A percentile compares a stretch with the other conserved stretches of the same genome.
These are phyloP conservation scores for Rhopalosiphum nymphaeae DNA, from an alignment of 2,888 invertebrate genomes.

Conservation along the genomic window DNA sequence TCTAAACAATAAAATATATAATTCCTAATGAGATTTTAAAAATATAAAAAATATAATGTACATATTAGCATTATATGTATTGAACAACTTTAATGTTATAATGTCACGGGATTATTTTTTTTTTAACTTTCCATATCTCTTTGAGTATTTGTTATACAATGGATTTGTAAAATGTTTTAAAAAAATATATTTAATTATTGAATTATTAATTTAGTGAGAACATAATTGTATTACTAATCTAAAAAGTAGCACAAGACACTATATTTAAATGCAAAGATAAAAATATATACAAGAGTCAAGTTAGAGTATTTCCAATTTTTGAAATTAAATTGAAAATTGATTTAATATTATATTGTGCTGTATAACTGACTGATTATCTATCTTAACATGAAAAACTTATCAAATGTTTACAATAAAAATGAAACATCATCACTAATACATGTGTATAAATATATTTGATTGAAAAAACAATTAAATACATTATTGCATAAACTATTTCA, in stretches of 20 bases:
- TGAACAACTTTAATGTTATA: not conserved
- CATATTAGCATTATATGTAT: not conserved
- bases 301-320: not conserved
- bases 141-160: not conserved
- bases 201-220: not conserved
- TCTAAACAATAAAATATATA: too few relatives aligned
- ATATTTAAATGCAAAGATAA: not conserved
- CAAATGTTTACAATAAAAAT: not conserved
- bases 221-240: not conserved
- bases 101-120: not conserved
- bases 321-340: not conserved
- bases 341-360: not conserved
- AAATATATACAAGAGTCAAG: not conserved
- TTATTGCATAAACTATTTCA: slow-evolving; percentile 13
- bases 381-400: not conserved
- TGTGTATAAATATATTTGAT: not conserved
- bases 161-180: not conserved
- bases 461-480: slow-evolving; percentile 13
- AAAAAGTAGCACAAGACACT: not conserved
- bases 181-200: not conserved
- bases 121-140: not conserved
- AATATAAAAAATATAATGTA: not conserved
- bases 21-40: not conserved
- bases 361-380: not conserved
- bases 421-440: not conserved